Evolutionary conservation across 2,888 invertebrate genomes (phyloP).

Genomic region (Parasteatoda lunata): DNA sequence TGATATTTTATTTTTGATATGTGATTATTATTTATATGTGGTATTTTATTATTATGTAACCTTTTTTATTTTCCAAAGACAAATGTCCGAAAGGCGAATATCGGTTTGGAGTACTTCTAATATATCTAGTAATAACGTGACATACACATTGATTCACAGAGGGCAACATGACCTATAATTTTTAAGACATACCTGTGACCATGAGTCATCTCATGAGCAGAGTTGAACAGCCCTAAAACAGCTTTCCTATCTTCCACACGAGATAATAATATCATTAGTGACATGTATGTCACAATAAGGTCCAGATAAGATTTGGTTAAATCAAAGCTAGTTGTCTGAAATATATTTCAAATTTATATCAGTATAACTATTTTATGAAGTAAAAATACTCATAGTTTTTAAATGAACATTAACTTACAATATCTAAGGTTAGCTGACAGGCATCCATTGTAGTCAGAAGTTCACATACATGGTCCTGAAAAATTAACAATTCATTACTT

Average conservation of each 20-base stretch:
- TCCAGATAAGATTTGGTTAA: slow-evolving; percentile 96
- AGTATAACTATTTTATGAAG: background rate
- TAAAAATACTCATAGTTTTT: background rate
- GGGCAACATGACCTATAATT: too few relatives aligned
- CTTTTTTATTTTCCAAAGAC: too few relatives aligned
- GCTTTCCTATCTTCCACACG: slow-evolving; percentile 98
- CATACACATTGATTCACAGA: too few relatives aligned
- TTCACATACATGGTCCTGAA: slow-evolving; percentile 77
- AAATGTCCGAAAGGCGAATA: too few relatives aligned
- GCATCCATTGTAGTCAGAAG: slow-evolving; percentile 93
- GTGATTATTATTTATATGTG: too few relatives aligned
- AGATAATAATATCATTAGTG: slow-evolving; percentile 97
- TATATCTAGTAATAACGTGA: too few relatives aligned
- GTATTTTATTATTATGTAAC: too few relatives aligned
- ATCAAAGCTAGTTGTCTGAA: slow-evolving; percentile 91
- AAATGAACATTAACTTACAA: slow-evolving; percentile 77
- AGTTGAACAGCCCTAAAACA: slow-evolving; percentile 96
- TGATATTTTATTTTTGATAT: too few relatives aligned
- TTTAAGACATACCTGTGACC: slow-evolving; percentile 78
- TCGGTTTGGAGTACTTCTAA: too few relatives aligned
- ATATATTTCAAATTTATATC: slow-evolving; percentile 63
- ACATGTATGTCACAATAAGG: slow-evolving; percentile 93
- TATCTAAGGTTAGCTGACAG: slow-evolving; percentile 94
- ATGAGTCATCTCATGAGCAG: slow-evolving; percentile 96
- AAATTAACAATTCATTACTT: background rate